phyloP scores from a whole-genome alignment of 2,113 vertebrate species.

The Isichthys henryi region DNA sequence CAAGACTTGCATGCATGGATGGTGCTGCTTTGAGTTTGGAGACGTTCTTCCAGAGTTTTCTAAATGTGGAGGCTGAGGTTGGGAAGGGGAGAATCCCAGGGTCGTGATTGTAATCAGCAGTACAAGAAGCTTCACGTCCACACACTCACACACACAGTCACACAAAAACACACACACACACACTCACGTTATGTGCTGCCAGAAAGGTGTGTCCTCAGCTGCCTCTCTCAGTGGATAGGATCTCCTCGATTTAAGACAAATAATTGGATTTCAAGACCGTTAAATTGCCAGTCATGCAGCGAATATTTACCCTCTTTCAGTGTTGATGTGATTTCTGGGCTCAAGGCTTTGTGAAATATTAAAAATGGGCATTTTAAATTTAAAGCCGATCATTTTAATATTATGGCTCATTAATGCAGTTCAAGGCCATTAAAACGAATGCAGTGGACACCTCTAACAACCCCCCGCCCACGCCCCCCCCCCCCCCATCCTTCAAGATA shows the following conservation, averaged over 20 bases:
- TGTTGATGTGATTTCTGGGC: neutral
- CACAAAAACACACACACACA: neutral
- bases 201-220: neutral
- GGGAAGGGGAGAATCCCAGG: neutral
- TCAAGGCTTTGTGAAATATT: neutral
- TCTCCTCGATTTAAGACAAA: neutral
- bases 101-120: neutral
- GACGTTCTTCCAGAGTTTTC: neutral
- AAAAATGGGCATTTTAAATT: neutral
- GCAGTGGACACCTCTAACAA: neutral
- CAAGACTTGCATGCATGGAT: neutral
- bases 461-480: neutral
- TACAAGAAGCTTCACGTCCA: neutral
- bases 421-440: neutral
- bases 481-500: neutral
- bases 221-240: neutral
- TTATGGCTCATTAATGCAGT: neutral
- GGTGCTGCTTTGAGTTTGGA: neutral
- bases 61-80: neutral
- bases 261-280: slow-evolving; percentile 15
- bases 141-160: neutral
- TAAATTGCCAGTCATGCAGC: neutral
- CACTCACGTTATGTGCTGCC: neutral
- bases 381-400: neutral
- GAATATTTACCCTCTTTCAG: neutral